A percentile compares a stretch with the other conserved stretches of the same genome.
These are phyloP conservation scores for Mesorhabditis spiculigera DNA, from an alignment of 2,888 invertebrate species.

Conservation along the genomic window DNA sequence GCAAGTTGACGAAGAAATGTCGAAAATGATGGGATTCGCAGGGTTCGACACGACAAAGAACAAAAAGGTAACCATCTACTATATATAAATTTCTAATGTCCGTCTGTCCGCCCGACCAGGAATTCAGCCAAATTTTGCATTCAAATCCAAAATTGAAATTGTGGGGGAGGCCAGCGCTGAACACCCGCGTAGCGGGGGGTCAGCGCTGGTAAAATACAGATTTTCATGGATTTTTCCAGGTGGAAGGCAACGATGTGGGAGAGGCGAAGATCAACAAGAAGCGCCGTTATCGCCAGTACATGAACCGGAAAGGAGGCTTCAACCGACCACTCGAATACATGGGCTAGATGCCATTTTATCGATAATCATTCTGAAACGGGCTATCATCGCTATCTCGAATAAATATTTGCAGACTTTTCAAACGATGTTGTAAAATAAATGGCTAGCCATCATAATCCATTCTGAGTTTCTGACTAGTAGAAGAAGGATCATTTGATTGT, in stretches of 20 bases:
- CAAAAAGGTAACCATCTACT: slow-evolving; percentile 56
- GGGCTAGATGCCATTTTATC: slow-evolving; percentile 25
- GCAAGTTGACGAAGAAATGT: slow-evolving; percentile 47
- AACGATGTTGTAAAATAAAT: too few species aligned
- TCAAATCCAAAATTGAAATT: too few species aligned
- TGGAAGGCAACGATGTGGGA: slow-evolving; percentile 88
- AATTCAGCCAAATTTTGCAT: too few species aligned
- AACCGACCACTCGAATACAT: slow-evolving; percentile 82
- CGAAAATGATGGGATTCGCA: slow-evolving; percentile 84
- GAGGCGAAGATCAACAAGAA: slow-evolving; percentile 91
- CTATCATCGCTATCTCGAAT: too few species aligned
- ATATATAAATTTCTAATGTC: too few species aligned
- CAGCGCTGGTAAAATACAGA: background rate
- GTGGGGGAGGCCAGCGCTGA: too few species aligned
- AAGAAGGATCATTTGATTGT: too few species aligned
- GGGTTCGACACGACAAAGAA: slow-evolving; percentile 87
- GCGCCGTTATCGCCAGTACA: slow-evolving; percentile 94
- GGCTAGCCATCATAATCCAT: too few species aligned
- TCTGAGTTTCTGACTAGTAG: too few species aligned
- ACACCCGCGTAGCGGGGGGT: too few species aligned
- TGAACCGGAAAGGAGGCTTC: slow-evolving; percentile 98
- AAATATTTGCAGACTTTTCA: too few species aligned
- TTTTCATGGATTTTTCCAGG: slow-evolving; percentile 58
- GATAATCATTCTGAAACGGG: background rate
- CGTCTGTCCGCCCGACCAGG: too few species aligned